Evolutionary conservation across 2,888 invertebrate genomes (phyloP).

Genomic region (Scelioninae gen. 2): DNA sequence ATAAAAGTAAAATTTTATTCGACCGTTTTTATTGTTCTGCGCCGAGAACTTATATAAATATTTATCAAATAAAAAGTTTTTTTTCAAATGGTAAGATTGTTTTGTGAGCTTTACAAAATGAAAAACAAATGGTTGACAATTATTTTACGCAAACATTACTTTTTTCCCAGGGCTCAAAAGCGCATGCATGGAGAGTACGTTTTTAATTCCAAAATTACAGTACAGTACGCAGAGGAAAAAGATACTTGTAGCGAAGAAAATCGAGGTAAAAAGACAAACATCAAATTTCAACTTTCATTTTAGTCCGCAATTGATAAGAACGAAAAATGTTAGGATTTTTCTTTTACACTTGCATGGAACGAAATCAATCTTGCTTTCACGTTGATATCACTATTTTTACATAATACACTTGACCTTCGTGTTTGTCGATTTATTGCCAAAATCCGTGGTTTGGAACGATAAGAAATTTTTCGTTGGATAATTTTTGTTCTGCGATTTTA

Average conservation of each 20-base stretch:
- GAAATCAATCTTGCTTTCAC: not conserved
- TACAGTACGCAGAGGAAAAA: slow-evolving; percentile 74
- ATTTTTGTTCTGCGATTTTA: not conserved
- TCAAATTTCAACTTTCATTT: not conserved
- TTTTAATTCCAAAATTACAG: slow-evolving; percentile 84
- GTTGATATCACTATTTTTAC: slow-evolving; percentile 1
- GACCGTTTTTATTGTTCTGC: slow-evolving; percentile 28
- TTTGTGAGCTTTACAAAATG: not conserved
- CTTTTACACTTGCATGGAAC: not conserved
- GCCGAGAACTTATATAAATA: slow-evolving; percentile 15
- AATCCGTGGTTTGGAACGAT: not conserved
- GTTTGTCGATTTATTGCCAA: slow-evolving; percentile 9
- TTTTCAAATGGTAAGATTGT: slow-evolving; percentile 27
- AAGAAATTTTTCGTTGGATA: not conserved
- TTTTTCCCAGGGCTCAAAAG: slow-evolving; percentile 82
- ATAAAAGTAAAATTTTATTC: slow-evolving; percentile 18
- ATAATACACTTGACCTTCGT: slow-evolving; percentile 1
- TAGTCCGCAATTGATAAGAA: too few species aligned
- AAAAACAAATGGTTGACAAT: not conserved
- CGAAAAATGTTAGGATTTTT: not conserved
- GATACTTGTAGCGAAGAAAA: slow-evolving; percentile 65
- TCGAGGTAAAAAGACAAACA: slow-evolving; percentile 66
- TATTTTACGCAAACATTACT: slow-evolving; percentile 14
- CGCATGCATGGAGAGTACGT: slow-evolving; percentile 91
- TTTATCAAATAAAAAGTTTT: slow-evolving; percentile 7